Conservation (phyloP, 1,140 invertebrate genomes). For the Diplogasteroides magnus region DNA sequence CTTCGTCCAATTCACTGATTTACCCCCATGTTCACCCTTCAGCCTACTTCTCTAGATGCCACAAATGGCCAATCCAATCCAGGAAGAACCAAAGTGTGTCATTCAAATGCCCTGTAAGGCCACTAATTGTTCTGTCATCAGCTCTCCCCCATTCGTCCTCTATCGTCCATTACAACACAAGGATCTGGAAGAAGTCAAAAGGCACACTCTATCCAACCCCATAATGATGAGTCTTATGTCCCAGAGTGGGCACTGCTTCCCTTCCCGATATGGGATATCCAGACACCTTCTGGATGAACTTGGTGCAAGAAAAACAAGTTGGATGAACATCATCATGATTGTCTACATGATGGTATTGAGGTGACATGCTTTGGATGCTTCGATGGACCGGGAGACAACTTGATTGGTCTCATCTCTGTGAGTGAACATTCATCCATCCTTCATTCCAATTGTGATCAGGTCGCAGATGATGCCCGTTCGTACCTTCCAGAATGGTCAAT, state of each 20-base stretch:
- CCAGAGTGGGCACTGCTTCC: constrained; percentile 8
- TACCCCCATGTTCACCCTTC: no score
- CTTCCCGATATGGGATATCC: constrained; percentile 9
- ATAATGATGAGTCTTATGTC: background rate
- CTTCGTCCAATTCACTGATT: no score
- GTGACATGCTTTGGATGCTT: constrained; percentile 25
- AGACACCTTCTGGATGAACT: constrained; percentile 2
- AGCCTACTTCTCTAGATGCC: no score
- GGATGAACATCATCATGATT: background rate
- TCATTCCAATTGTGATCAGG: background rate
- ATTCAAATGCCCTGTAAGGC: background rate
- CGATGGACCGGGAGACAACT: background rate
- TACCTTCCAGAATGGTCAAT: background rate
- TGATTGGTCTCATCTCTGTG: background rate
- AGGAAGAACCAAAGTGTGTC: no score
- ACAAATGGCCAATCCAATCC: no score
- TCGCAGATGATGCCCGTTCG: background rate
- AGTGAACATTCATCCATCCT: background rate
- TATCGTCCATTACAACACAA: background rate
- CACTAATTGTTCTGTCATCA: background rate
- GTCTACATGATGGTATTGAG: constrained; percentile 11
- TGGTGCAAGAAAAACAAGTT: background rate
- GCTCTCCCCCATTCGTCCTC: background rate
- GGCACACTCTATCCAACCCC: background rate
- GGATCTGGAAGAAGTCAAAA: background rate